Evolutionary conservation across 2,797 vertebrate genomes (phyloP).

Genomic region (Myotis vivesi): DNA sequence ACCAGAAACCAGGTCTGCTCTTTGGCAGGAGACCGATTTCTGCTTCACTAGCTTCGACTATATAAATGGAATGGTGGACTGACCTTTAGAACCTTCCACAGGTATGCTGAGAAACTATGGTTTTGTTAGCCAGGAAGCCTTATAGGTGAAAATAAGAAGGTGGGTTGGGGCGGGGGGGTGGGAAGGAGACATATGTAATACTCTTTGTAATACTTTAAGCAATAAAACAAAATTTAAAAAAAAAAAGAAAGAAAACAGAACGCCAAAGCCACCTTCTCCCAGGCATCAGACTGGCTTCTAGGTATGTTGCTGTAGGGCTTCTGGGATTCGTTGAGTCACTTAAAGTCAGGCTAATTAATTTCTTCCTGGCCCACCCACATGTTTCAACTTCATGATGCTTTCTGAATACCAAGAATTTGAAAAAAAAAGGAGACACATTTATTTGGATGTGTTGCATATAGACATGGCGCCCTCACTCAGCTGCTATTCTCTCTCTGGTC

Average conservation of each 20-base stretch:
- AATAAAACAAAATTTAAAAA: too few species aligned
- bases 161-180: too few species aligned
- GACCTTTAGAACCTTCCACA: constrained; percentile 8
- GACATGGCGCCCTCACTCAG: background rate
- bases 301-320: background rate
- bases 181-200: too few species aligned
- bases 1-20: background rate
- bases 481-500: background rate
- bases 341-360: background rate
- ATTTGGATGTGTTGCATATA: background rate
- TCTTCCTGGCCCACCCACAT: background rate
- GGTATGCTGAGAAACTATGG: background rate
- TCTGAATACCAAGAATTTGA: background rate
- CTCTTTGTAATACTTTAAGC: too few species aligned
- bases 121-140: background rate
- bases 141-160: background rate
- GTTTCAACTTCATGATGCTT: background rate
- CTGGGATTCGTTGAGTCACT: background rate
- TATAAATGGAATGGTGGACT: background rate
- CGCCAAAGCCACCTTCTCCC: background rate
- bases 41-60: constrained; percentile 42
- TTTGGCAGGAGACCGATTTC: background rate
- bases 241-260: background rate
- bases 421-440: background rate
- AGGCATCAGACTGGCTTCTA: background rate